phyloP scores from a whole-genome alignment of 2,797 vertebrate genomes.

The Chrosomus eos region DNA sequence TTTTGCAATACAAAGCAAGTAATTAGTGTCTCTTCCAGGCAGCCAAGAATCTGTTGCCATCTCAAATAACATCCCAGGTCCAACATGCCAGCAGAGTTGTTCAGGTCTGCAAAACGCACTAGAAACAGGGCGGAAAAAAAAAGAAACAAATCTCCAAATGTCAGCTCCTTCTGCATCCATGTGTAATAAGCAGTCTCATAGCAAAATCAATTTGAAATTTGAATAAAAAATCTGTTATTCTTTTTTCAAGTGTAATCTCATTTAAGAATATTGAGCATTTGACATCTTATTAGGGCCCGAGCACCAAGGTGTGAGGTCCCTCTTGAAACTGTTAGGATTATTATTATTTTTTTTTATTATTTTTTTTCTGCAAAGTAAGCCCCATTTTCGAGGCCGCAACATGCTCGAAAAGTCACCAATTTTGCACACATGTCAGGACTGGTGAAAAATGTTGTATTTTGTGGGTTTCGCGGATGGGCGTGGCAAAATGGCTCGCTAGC shows the following conservation, averaged over 20 bases:
- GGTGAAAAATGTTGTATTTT: no score
- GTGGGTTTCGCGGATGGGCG: no score
- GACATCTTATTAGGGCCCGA: no score
- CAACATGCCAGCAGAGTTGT: constrained; percentile 25
- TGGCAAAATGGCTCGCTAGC: no score
- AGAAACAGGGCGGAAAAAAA: not conserved
- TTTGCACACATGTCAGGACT: no score
- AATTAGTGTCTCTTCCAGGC: constrained; percentile 35
- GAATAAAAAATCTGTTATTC: constrained; percentile 22
- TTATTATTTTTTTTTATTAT: no score
- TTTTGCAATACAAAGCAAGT: constrained; percentile 46
- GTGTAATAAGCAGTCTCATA: constrained; percentile 8
- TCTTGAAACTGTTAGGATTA: no score
- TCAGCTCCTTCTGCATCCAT: constrained; percentile 28
- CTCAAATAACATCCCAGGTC: constrained; percentile 39
- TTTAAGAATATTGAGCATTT: constrained; percentile 37
- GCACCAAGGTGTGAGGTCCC: no score
- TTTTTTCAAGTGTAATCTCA: constrained; percentile 35
- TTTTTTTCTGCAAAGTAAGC: no score
- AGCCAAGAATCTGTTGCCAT: constrained; percentile 48
- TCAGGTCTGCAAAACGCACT: not conserved
- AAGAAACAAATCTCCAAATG: constrained; percentile 5
- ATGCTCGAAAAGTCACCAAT: no score
- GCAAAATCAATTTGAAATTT: constrained; percentile 29
- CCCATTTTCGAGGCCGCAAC: no score